Evolutionary conservation across 2,113 vertebrate genomes (phyloP).

Genomic region (Picathartes gymnocephalus): DNA sequence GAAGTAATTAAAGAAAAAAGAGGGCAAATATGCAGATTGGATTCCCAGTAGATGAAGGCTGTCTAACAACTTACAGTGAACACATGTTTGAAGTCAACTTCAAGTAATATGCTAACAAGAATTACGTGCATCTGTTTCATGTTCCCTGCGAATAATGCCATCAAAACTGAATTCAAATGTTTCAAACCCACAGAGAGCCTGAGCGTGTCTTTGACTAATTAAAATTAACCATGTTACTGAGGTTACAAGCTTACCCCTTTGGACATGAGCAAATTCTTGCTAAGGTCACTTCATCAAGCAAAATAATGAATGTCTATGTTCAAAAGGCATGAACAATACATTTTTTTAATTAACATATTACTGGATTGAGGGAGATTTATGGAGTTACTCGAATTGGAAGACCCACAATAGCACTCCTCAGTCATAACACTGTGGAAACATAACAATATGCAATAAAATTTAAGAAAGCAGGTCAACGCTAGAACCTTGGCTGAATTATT

Average conservation of each 20-base stretch:
- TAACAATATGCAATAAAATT: not conserved
- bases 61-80: not conserved
- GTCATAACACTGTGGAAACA: not conserved
- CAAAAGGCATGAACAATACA: not conserved
- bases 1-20: not conserved
- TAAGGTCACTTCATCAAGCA: slow-evolving; percentile 36
- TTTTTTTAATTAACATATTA: slow-evolving; percentile 3
- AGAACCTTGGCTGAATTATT: not conserved
- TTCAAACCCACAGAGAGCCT: slow-evolving; percentile 28
- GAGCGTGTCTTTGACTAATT: slow-evolving; percentile 14
- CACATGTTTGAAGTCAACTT: slow-evolving; percentile 26
- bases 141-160: slow-evolving; percentile 21
- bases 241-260: not conserved
- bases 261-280: not conserved
- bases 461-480: not conserved
- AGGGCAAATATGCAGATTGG: not conserved
- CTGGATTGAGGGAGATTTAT: not conserved
- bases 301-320: slow-evolving; percentile 17
- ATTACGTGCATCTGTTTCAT: slow-evolving; percentile 9
- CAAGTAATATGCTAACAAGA: slow-evolving; percentile 42
- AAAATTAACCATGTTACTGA: not conserved
- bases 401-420: not conserved
- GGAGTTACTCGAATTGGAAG: not conserved
- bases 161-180: slow-evolving; percentile 38
- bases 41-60: not conserved